phyloP scores from a whole-genome alignment of 2,888 invertebrate species.

The Trichogramma dendrolimi region DNA sequence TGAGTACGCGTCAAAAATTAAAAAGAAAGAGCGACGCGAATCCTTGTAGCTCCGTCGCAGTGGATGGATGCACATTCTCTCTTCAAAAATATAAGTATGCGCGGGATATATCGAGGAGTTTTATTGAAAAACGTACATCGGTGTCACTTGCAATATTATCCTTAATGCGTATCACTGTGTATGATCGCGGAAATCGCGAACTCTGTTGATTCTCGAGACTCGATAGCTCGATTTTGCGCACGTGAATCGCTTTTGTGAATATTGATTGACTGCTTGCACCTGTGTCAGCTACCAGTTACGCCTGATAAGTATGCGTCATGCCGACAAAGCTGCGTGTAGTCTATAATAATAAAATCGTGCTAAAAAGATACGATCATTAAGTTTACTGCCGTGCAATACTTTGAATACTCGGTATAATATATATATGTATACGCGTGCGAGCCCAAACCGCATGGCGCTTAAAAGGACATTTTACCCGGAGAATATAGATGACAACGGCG shows the following conservation, averaged over 20 bases:
- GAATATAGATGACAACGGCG: neutral
- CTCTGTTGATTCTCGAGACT: too few species aligned
- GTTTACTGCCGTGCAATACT: too few species aligned
- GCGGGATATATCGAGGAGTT: conserved; percentile 11
- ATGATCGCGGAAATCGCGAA: too few species aligned
- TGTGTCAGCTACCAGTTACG: too few species aligned
- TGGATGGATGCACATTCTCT: conserved; percentile 1
- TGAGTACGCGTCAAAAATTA: conserved; percentile 13
- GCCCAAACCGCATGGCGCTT: conserved; percentile 1
- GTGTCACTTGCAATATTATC: conserved; percentile 15
- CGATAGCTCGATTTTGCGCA: too few species aligned
- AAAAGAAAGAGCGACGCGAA: conserved; percentile 13
- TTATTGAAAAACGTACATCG: conserved; percentile 15
- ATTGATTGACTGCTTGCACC: too few species aligned
- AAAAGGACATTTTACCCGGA: neutral
- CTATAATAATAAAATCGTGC: too few species aligned
- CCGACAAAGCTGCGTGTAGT: too few species aligned
- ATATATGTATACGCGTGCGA: neutral
- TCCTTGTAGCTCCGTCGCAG: conserved; percentile 20
- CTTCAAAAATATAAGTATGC: neutral
- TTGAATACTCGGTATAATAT: neutral
- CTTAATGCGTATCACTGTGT: neutral
- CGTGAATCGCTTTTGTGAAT: too few species aligned
- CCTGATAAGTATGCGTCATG: too few species aligned
- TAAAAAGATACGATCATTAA: too few species aligned